Evolutionary conservation across 2,888 invertebrate species (phyloP), one percentile per base, ranked within the genome.

Genomic region (Acrocyrtus sp.): DNA sequence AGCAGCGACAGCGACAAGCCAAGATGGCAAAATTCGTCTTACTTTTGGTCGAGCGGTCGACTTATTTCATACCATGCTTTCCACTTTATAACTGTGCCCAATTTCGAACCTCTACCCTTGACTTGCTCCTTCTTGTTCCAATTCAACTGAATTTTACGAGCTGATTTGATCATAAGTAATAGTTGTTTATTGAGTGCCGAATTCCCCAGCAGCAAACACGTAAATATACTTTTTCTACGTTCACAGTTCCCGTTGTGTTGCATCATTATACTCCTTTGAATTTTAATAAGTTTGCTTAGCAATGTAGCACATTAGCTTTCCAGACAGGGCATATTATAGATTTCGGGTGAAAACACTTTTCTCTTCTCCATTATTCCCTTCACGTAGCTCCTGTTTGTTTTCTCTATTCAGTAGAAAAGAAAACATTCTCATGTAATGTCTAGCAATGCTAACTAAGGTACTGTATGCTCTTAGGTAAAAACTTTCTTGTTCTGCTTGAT

Each of bases 1-100:
- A 54, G 34, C 21, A 50, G 48, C 48, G 48, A 65, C 56, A 65
- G n/a, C n/a, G n/a, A 65, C 56, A 56, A 65, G 56, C 48, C 65
- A 65, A 56, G 65, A 34, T 39, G n/a, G n/a, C n/a, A n/a, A n/a
- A n/a, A n/a, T n/a, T n/a, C n/a, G n/a, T n/a, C n/a, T n/a, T n/a
- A n/a, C n/a, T n/a, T n/a, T n/a, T n/a, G n/a, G n/a, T n/a, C n/a
- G n/a, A n/a, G n/a, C n/a, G n/a, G n/a, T n/a, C n/a, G n/a, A n/a
- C n/a, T n/a, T n/a, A n/a, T n/a, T n/a, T n/a, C n/a, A n/a, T n/a
- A 41, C 22, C 39, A 15, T 8, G 22, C 21, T 39, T 56, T 39
- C 29, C 43, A 19, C 17, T 48, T 10, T n/a, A n/a, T n/a, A n/a
- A n/a, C n/a, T n/a, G n/a, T n/a, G n/a, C n/a, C n/a, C n/a, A n/a